Conservation (phyloP, 2,888 invertebrate species). For the Napeogenes sylphis region DNA sequence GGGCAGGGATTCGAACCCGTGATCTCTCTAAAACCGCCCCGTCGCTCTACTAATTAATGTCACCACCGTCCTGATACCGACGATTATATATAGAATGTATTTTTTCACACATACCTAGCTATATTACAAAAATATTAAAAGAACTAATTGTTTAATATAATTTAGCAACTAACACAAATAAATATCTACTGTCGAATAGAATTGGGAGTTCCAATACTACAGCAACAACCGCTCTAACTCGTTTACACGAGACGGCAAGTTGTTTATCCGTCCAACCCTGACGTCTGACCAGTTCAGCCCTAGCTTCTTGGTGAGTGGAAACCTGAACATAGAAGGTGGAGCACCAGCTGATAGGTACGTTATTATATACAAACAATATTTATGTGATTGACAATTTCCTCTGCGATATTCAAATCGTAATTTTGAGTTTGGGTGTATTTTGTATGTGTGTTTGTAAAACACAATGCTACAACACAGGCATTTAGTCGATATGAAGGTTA, state of each 20-base stretch:
- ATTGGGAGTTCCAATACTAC: constrained; percentile 85
- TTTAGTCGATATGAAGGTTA: too few relatives aligned
- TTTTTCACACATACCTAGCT: too few relatives aligned
- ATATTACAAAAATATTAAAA: neutral
- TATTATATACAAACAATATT: neutral
- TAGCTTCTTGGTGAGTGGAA: constrained; percentile 71
- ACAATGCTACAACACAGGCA: too few relatives aligned
- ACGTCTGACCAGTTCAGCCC: constrained; percentile 75
- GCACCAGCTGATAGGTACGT: constrained; percentile 78
- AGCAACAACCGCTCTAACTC: constrained; percentile 82
- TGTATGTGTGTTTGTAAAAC: too few relatives aligned
- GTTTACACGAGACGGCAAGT: constrained; percentile 74
- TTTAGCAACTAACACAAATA: neutral
- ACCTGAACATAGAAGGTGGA: constrained; percentile 77
- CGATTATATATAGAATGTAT: too few relatives aligned
- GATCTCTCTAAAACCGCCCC: too few relatives aligned
- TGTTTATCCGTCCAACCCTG: constrained; percentile 80
- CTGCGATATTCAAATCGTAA: too few relatives aligned
- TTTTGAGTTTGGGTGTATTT: too few relatives aligned
- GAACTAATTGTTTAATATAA: neutral
- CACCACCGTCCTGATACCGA: too few relatives aligned
- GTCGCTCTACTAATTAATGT: too few relatives aligned
- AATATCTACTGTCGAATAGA: constrained; percentile 56
- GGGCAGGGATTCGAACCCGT: too few relatives aligned
- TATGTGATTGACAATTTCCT: too few relatives aligned